phyloP scores from a whole-genome alignment of 2,113 vertebrate genomes.

The Oreochromis aureus region DNA sequence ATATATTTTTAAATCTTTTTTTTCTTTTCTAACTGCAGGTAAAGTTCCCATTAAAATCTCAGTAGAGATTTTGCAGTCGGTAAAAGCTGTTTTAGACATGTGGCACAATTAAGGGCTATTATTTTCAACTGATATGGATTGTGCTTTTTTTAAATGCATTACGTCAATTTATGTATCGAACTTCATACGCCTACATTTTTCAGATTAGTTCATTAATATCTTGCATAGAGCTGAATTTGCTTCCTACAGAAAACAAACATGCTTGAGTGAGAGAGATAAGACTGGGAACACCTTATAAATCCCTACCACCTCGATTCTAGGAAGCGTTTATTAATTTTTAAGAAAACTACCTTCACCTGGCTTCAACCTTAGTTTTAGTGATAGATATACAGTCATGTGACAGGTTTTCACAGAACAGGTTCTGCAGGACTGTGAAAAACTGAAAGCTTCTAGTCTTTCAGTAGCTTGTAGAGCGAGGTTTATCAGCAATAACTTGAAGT shows the following conservation, averaged over 20 bases:
- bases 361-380: not conserved
- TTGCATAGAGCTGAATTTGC: not conserved
- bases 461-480: not conserved
- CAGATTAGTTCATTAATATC: not conserved
- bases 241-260: not conserved
- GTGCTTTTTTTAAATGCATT: not conserved
- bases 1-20: not conserved
- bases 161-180: not conserved
- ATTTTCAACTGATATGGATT: not conserved
- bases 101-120: not conserved
- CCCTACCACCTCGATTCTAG: not conserved
- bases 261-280: not conserved
- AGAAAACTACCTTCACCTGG: not conserved
- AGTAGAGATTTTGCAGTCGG: not conserved
- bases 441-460: not conserved
- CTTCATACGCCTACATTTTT: not conserved
- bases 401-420: not conserved
- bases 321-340: not conserved
- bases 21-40: not conserved
- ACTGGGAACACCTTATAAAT: not conserved
- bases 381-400: not conserved
- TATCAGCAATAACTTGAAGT: not conserved
- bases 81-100: not conserved
- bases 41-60: not conserved
- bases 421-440: not conserved